Evolutionary conservation across 2,797 vertebrate genomes (phyloP).

Genomic region (Gorsachius magnificus): DNA sequence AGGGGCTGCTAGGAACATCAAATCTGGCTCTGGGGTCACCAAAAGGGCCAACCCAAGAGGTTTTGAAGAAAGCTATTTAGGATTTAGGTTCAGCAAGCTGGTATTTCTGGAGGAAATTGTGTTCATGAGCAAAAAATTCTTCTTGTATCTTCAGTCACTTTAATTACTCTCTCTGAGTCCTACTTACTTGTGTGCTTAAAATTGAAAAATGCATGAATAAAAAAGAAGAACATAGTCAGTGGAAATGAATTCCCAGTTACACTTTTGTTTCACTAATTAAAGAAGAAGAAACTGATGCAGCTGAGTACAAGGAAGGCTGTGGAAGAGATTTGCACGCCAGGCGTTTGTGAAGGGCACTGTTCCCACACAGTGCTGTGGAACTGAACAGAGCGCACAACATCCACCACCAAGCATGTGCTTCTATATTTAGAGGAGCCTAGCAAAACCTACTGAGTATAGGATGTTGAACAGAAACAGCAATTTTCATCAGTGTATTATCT

Average conservation of each 20-base stretch:
- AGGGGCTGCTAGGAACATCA: not conserved
- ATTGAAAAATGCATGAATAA: not conserved
- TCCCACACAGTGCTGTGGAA: fast-evolving
- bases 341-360: not conserved
- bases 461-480: not conserved
- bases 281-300: not conserved
- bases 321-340: not conserved
- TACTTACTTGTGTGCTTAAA: not conserved
- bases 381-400: not conserved
- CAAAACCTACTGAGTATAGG: not conserved
- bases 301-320: not conserved
- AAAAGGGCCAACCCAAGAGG: not conserved
- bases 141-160: not conserved
- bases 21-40: not conserved
- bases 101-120: not conserved
- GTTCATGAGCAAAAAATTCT: not conserved
- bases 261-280: not conserved
- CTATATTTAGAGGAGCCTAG: not conserved
- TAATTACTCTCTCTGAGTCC: not conserved
- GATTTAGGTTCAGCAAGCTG: not conserved
- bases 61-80: not conserved
- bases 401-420: fast-evolving
- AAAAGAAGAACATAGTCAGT: not conserved
- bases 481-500: not conserved
- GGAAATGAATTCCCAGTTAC: not conserved